phyloP scores from a whole-genome alignment of 2,888 invertebrate genomes.

The Drosophila buzzatii region DNA sequence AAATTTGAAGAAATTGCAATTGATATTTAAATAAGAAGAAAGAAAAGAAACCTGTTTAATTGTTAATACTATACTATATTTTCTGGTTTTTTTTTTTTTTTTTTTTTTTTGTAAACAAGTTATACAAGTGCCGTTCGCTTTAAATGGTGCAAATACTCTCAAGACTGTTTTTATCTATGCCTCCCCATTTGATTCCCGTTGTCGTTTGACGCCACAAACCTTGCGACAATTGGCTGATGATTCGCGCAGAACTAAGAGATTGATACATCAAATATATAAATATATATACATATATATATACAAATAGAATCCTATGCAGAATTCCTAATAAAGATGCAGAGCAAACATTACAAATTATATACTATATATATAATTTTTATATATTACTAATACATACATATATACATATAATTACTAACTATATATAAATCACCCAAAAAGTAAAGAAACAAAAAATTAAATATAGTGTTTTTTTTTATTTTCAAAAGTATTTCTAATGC shows the following conservation, averaged over 20 bases:
- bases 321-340: neutral
- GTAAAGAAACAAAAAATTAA: neutral
- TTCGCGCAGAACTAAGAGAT: neutral
- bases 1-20: conserved; percentile 38
- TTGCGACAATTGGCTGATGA: neutral
- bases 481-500: neutral
- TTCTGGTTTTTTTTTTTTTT: conserved; percentile 17
- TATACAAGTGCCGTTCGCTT: conserved; percentile 48
- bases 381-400: neutral
- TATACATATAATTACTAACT: neutral
- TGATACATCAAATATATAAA: neutral
- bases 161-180: conserved; percentile 55
- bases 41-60: conserved; percentile 7
- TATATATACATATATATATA: neutral
- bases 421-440: neutral
- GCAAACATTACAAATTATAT: conserved; percentile 1
- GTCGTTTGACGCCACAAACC: neutral
- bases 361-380: conserved; percentile 4
- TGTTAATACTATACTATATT: conserved; percentile 31
- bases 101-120: conserved; percentile 35
- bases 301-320: neutral
- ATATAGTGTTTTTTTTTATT: neutral
- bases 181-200: conserved; percentile 15
- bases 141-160: conserved; percentile 32
- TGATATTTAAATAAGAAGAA: conserved; percentile 29